Conservation (phyloP, 2,888 invertebrate genomes). For the Noctua janthina region DNA sequence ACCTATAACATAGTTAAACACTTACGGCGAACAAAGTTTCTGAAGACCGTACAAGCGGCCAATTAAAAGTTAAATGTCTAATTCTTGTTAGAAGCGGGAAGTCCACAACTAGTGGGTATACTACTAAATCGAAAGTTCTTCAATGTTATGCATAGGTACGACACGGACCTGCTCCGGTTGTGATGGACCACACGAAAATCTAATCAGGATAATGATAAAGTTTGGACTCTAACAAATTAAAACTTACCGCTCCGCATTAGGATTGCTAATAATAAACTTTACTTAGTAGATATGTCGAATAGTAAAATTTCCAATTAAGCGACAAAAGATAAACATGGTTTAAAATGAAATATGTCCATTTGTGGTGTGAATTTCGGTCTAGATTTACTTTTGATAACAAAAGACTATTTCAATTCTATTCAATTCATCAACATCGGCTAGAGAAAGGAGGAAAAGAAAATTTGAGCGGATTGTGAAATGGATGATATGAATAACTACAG, state of each 20-base stretch:
- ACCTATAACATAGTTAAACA: constrained; percentile 87
- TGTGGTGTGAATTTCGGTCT: neutral
- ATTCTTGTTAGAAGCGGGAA: constrained; percentile 89
- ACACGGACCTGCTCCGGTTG: constrained; percentile 67
- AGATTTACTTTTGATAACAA: constrained; percentile 5
- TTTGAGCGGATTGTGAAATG: neutral
- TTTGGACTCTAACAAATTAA: constrained; percentile 61
- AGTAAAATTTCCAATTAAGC: neutral
- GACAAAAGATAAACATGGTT: neutral
- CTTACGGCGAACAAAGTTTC: constrained; percentile 86
- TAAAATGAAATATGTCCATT: constrained; percentile 3
- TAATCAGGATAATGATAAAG: constrained; percentile 65
- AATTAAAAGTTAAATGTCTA: constrained; percentile 91
- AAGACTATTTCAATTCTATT: no score
- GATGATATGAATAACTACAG: neutral
- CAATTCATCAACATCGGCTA: no score
- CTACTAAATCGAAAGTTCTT: constrained; percentile 83
- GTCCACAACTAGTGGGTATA: constrained; percentile 83
- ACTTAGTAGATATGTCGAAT: neutral
- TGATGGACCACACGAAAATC: constrained; percentile 63
- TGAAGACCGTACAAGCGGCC: constrained; percentile 89
- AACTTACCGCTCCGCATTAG: constrained; percentile 38
- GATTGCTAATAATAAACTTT: constrained; percentile 26
- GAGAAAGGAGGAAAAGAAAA: neutral
- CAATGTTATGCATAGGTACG: constrained; percentile 75